Base-by-base conservation (phyloP, 2,888 invertebrate species). In the Dryomyza anilis region DNA sequence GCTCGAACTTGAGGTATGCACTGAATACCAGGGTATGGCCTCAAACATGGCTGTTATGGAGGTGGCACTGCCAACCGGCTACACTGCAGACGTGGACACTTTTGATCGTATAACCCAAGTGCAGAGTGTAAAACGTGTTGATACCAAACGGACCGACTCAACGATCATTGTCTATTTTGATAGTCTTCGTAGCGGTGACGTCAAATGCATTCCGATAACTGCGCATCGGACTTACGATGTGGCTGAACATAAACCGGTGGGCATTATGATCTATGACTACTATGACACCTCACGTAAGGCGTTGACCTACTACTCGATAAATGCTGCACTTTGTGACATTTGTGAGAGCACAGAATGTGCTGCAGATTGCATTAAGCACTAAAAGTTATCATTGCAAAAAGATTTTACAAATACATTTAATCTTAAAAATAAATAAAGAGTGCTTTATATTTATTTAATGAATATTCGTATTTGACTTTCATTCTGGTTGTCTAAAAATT, bases 11-110 rank as follows among this genome's bases (percentile, higher is more conserved):
- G 93, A 93, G 8, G 87, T 95, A 64, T 96, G 96, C 76, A 88
- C 91, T 58, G 90, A 90, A 88, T 93, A 85, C 58, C 75, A 73
- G 14, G 67, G 86, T 19, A 87, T 88, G 74, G 87, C 88, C 57
- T 89, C 91, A 67, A 96, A 96, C 71, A 91, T 96, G 89, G 93
- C 94, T 12, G 91, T 96, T 0, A 91, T 96, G 86, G 95, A 95
- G 76, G 91, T 96, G 0, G 89, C 89, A 67, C 85, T 97, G 65
- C 95, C 96, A 0, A 95, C 95, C 1, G 96, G 97, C n/a, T 97
- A 92, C 79, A 88, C 92, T 0, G 92, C 93, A 0, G 94, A 95
- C 73, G 84, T 88, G 70, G 89, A 90, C 73, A 91, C 89, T 0
- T 84, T 94, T 30, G 91, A 89, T 4, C 86, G 87, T 71, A 82